A percentile compares a stretch with the other conserved stretches of the same genome.
Evolutionary conservation across 2,888 invertebrate genomes (phyloP).

Genomic region (Cactoblastis cactorum): DNA sequence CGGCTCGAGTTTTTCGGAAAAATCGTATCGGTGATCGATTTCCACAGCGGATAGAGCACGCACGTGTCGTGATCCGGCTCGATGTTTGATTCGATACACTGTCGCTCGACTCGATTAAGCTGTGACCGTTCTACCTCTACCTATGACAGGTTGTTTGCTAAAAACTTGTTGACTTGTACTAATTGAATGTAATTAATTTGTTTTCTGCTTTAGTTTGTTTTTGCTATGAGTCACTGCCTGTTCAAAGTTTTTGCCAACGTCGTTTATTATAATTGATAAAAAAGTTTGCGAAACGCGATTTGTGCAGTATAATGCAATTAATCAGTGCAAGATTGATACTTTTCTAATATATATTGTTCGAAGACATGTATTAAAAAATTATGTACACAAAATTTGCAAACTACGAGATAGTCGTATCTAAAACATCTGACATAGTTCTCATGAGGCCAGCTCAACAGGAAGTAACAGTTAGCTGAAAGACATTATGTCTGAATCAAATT

Average conservation of each 20-base stretch:
- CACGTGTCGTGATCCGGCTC: constrained; percentile 57
- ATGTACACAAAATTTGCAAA: not conserved
- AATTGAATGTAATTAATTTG: constrained; percentile 25
- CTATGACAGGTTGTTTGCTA: constrained; percentile 42
- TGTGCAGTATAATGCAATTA: not conserved
- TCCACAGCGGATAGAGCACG: constrained; percentile 74
- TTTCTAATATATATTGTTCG: no score
- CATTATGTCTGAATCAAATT: constrained; percentile 44
- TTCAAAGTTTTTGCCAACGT: not conserved
- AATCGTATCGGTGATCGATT: constrained; percentile 66
- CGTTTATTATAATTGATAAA: not conserved
- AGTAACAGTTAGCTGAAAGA: constrained; percentile 44
- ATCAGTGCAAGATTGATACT: not conserved
- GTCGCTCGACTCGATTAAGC: constrained; percentile 42
- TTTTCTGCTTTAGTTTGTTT: constrained; percentile 13
- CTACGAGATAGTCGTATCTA: constrained; percentile 26
- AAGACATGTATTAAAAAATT: no score
- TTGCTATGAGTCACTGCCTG: not conserved
- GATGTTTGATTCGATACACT: constrained; percentile 51
- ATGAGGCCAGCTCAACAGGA: constrained; percentile 46
- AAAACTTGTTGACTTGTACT: constrained; percentile 26
- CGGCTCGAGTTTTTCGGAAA: constrained; percentile 60
- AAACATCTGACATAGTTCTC: constrained; percentile 59
- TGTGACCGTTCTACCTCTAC: constrained; percentile 27
- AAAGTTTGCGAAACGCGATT: not conserved